Percentiles rank a stretch among this genome's conserved stretches.
These are phyloP conservation scores for Torymus tubicola DNA, from an alignment of 2,888 invertebrate species.

Conservation along the genomic window DNA sequence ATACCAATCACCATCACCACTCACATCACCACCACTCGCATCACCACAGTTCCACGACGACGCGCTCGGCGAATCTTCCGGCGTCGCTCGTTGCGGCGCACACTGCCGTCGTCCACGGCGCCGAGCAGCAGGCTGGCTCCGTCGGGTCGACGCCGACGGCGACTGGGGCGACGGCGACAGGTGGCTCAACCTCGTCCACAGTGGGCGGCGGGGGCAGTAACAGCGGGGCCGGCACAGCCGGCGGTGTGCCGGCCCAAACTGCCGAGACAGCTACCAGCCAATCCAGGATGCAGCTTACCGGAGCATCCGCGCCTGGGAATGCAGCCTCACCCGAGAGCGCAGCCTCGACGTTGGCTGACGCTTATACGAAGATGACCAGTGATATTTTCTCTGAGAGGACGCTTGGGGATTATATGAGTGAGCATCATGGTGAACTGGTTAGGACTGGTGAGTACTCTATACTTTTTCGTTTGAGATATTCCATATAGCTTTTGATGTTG, in stretches of 20 bases:
- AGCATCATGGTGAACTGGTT: conserved; percentile 94
- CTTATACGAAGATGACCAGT: conserved; percentile 86
- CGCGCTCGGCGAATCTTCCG: conserved; percentile 26
- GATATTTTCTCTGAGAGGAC: conserved; percentile 93
- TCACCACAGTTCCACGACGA: conserved; percentile 14
- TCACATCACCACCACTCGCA: conserved; percentile 45
- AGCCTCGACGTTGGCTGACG: conserved; percentile 74
- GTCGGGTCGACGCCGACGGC: not conserved
- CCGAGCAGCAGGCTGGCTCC: too few species aligned
- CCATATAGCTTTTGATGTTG: too few species aligned
- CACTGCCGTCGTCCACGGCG: not conserved
- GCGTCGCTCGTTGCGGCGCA: not conserved
- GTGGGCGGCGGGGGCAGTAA: conserved; percentile 58
- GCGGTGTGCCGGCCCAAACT: conserved; percentile 41
- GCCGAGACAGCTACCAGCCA: conserved; percentile 40
- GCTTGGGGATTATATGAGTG: conserved; percentile 90
- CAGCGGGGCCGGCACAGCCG: conserved; percentile 55
- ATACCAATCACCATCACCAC: conserved; percentile 57
- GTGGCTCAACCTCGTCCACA: too few species aligned
- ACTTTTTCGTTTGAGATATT: too few species aligned
- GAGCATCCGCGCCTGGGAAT: conserved; percentile 74
- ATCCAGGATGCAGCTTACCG: conserved; percentile 74
- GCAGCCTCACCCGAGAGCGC: conserved; percentile 75
- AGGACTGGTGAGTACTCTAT: conserved; percentile 81
- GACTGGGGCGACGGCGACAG: conserved; percentile 55